phyloP scores from a whole-genome alignment of 2,797 vertebrate genomes.

The Botia kubotai region DNA sequence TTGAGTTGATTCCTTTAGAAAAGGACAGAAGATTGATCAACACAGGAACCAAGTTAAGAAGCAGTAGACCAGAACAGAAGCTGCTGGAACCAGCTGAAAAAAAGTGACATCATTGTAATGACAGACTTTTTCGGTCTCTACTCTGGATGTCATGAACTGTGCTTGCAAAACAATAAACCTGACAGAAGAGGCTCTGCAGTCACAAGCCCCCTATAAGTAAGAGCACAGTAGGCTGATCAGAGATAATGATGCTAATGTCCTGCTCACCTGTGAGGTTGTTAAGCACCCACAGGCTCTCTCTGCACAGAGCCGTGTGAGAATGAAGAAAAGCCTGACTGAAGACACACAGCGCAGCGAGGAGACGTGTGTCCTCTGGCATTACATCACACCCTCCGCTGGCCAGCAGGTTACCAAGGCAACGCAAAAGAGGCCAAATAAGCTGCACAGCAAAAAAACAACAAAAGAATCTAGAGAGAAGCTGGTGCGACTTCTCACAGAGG shows the following conservation, averaged over 20 bases:
- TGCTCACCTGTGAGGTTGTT: slow-evolving; percentile 92
- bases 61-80: slow-evolving; percentile 83
- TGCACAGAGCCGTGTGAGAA: slow-evolving; percentile 79
- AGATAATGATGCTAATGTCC: neutral
- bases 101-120: neutral
- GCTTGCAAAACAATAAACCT: neutral
- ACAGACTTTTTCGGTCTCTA: too few species aligned
- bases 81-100: slow-evolving; percentile 77
- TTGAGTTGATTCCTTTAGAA: slow-evolving; percentile 18
- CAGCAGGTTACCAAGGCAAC: slow-evolving; percentile 88
- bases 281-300: slow-evolving; percentile 90
- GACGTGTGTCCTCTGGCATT: slow-evolving; percentile 68
- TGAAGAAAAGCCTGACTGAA: slow-evolving; percentile 81
- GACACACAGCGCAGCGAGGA: slow-evolving; percentile 83
- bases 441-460: slow-evolving; percentile 59
- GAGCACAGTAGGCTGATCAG: neutral
- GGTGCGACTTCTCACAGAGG: too few species aligned
- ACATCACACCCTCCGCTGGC: slow-evolving; percentile 66
- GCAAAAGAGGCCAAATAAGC: slow-evolving; percentile 90
- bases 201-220: neutral
- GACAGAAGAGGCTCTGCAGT: neutral
- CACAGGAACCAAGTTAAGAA: slow-evolving; percentile 81
- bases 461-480: neutral
- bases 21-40: slow-evolving; percentile 75
- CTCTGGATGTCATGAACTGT: neutral